These are phyloP conservation scores for Bovichtus diacanthus DNA, from an alignment of 2,797 vertebrate species.

Conservation along the genomic window DNA sequence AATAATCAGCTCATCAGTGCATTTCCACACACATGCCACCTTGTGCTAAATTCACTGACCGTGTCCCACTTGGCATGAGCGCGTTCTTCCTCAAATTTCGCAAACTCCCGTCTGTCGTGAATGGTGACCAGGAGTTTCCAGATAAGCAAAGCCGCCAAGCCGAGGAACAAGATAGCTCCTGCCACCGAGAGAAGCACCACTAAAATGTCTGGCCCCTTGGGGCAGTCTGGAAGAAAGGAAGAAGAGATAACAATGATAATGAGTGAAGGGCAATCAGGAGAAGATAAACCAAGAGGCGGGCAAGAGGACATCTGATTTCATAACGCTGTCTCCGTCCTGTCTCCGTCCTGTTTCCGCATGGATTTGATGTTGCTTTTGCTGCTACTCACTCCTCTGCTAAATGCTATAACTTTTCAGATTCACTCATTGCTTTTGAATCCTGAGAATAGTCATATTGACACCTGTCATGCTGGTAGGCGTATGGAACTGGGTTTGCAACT, in stretches of 20 bases:
- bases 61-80: conserved; percentile 96
- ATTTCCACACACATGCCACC: background rate
- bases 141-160: conserved; percentile 92
- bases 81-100: conserved; percentile 96
- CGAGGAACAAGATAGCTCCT: conserved; percentile 93
- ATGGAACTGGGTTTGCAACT: too few relatives aligned
- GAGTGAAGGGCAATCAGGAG: background rate
- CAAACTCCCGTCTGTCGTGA: conserved; percentile 96
- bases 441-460: background rate
- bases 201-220: conserved; percentile 92
- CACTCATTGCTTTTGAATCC: background rate
- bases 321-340: conserved; percentile 7
- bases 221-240: conserved; percentile 88
- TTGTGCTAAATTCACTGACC: conserved; percentile 82
- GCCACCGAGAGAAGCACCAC: conserved; percentile 94
- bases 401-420: background rate
- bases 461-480: background rate
- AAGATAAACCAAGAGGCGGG: conserved; percentile 22
- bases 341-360: background rate
- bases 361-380: background rate
- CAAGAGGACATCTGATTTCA: conserved; percentile 36
- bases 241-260: conserved; percentile 38
- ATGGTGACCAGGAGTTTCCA: conserved; percentile 98
- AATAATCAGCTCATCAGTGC: background rate
- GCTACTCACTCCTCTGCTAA: background rate